These are phyloP conservation scores for Drosophila seguyi DNA, from an alignment of 1,140 invertebrate species.

Conservation along the genomic window DNA sequence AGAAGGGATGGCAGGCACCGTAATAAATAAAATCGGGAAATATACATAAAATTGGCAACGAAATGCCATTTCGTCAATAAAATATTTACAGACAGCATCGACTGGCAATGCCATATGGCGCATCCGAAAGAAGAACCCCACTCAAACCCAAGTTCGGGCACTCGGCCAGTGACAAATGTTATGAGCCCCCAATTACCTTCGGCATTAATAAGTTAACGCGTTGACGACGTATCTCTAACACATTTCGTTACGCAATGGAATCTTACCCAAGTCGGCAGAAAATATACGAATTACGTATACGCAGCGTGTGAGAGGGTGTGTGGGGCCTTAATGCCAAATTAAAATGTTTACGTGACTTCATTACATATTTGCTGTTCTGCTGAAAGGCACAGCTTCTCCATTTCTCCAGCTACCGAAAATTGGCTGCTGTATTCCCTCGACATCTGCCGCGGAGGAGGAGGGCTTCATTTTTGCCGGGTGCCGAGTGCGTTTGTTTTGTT, in stretches of 20 bases:
- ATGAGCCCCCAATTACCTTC: slow-evolving; percentile 51
- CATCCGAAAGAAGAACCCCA: slow-evolving; percentile 3
- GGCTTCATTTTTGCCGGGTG: slow-evolving; percentile 2
- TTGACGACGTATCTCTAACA: slow-evolving; percentile 32
- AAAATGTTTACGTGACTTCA: slow-evolving; percentile 82
- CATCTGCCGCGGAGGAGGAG: not conserved
- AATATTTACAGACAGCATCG: slow-evolving; percentile 37
- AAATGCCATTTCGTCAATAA: slow-evolving; percentile 21
- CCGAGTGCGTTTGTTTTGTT: slow-evolving; percentile 21
- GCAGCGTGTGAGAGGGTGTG: not conserved
- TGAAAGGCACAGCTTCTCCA: not conserved
- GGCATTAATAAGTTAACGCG: slow-evolving; percentile 48
- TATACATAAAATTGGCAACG: slow-evolving; percentile 20
- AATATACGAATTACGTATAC: slow-evolving; percentile 33
- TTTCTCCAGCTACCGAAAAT: not conserved
- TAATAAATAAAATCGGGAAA: slow-evolving; percentile 33
- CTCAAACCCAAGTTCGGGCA: not conserved
- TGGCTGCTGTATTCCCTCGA: slow-evolving; percentile 14
- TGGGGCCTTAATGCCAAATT: slow-evolving; percentile 72
- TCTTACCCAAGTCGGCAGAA: slow-evolving; percentile 19
- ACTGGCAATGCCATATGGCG: slow-evolving; percentile 13
- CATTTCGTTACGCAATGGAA: slow-evolving; percentile 49
- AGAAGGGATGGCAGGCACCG: slow-evolving; percentile 7
- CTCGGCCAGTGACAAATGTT: slow-evolving; percentile 43
- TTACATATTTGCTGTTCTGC: slow-evolving; percentile 54